These are phyloP conservation scores for Calameuta pallipes DNA, from an alignment of 2,888 invertebrate species.

Conservation along the genomic window DNA sequence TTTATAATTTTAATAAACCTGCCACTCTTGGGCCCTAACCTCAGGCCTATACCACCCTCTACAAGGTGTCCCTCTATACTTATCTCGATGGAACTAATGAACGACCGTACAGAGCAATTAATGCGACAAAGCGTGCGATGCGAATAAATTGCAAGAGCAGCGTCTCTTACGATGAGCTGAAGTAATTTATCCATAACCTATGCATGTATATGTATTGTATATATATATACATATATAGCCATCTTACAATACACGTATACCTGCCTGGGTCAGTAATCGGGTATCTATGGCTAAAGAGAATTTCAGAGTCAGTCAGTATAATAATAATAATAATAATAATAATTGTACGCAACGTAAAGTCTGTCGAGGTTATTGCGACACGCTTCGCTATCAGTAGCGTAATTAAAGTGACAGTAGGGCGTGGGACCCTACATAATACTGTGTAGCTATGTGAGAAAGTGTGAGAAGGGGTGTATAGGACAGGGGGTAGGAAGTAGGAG, in stretches of 20 bases:
- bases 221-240: too few relatives aligned
- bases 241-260: neutral
- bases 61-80: neutral
- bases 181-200: neutral
- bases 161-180: neutral
- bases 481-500: constrained; percentile 12
- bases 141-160: neutral
- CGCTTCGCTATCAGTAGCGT: constrained; percentile 48
- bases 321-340: neutral
- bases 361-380: constrained; percentile 54
- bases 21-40: neutral
- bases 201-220: neutral
- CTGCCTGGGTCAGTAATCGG: neutral
- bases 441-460: neutral
- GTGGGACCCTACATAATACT: constrained; percentile 29
- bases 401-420: constrained; percentile 53
- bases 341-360: neutral
- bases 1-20: neutral
- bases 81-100: neutral
- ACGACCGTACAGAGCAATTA: neutral
- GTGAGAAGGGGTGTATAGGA: neutral
- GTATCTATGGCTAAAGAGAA: neutral
- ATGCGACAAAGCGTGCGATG: neutral
- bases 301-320: neutral
- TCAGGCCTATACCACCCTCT: neutral